phyloP scores from a whole-genome alignment of 2,888 invertebrate species.

The Buathra laborator region DNA sequence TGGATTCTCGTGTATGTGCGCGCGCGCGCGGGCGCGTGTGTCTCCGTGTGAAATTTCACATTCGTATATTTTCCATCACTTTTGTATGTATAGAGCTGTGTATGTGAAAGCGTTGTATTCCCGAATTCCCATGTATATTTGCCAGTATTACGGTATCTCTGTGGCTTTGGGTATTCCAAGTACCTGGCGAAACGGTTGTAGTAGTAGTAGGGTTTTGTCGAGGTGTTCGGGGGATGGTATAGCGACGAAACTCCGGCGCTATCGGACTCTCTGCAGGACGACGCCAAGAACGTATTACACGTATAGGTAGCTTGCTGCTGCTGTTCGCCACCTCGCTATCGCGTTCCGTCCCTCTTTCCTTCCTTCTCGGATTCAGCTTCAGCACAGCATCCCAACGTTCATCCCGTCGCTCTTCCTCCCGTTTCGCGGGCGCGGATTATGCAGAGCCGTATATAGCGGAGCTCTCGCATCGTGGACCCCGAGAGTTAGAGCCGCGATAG shows the following conservation, averaged over 20 bases:
- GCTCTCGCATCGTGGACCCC: slow-evolving; percentile 41
- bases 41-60: background rate
- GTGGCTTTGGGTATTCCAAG: slow-evolving; percentile 29
- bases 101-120: background rate
- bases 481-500: slow-evolving; percentile 67
- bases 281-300: slow-evolving; percentile 52
- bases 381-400: background rate
- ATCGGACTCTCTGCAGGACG: slow-evolving; percentile 76
- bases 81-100: background rate
- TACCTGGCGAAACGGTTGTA: background rate
- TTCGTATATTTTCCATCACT: background rate
- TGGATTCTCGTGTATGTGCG: too few relatives aligned
- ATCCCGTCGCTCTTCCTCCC: slow-evolving; percentile 30
- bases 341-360: slow-evolving; percentile 31
- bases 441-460: slow-evolving; percentile 76
- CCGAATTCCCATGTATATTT: slow-evolving; percentile 10
- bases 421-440: slow-evolving; percentile 77
- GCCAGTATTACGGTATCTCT: slow-evolving; percentile 3
- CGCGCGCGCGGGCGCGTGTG: background rate
- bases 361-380: slow-evolving; percentile 19
- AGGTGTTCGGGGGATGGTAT: slow-evolving; percentile 3
- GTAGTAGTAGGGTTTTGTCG: slow-evolving; percentile 3
- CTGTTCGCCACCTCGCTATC: slow-evolving; percentile 54
- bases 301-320: slow-evolving; percentile 73
- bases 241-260: slow-evolving; percentile 75